Conservation (phyloP, 2,888 invertebrate genomes). For the Metallyticus violacea region DNA sequence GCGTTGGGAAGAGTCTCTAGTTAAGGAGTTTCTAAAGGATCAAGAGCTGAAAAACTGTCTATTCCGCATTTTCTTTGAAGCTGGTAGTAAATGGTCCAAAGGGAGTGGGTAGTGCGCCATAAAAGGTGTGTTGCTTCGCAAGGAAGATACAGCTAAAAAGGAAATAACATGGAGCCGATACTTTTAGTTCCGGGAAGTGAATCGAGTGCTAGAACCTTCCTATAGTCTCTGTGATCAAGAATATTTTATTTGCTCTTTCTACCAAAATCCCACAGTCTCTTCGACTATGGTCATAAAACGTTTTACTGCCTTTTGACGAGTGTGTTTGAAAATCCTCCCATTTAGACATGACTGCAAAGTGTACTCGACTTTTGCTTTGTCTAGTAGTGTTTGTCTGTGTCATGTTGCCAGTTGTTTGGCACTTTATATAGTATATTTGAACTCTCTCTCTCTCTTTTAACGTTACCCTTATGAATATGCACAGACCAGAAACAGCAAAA, state of each 20-base stretch:
- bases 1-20: neutral
- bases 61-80: neutral
- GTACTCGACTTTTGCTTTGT: too few species aligned
- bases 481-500: too few species aligned
- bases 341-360: too few species aligned
- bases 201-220: neutral
- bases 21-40: neutral
- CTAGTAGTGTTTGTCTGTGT: too few species aligned
- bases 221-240: neutral
- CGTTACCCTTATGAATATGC: too few species aligned
- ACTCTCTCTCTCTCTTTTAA: too few species aligned
- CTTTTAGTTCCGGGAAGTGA: neutral
- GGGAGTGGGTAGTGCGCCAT: neutral
- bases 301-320: neutral
- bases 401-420: too few species aligned
- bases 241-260: neutral
- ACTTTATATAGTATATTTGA: too few species aligned
- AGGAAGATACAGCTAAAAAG: neutral
- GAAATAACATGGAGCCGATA: neutral
- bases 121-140: neutral
- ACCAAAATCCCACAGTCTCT: neutral
- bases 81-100: neutral
- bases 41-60: neutral
- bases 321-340: neutral
- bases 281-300: neutral